Conservation (phyloP, 1,140 invertebrate genomes). For the Diplogasteroides magnus region DNA sequence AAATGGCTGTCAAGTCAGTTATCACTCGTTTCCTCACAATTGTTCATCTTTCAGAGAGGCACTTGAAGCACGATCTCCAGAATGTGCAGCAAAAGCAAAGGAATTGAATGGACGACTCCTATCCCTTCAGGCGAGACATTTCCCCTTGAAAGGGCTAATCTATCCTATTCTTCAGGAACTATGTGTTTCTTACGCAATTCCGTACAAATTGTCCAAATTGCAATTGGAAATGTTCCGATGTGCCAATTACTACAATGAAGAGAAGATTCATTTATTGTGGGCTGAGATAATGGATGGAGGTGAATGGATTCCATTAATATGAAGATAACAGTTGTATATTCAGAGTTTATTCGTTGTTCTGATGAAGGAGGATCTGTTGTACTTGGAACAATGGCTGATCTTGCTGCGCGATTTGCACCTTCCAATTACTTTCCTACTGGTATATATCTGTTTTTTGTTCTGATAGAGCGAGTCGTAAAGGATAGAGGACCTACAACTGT, state of each 20-base stretch:
- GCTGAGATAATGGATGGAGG: constrained; percentile 62
- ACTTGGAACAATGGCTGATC: not conserved
- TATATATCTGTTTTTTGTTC: too few relatives aligned
- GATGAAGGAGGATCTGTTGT: not conserved
- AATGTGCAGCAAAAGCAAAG: not conserved
- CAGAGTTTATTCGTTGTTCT: not conserved
- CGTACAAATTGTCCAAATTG: constrained; percentile 55
- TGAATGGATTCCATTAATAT: constrained; percentile 30
- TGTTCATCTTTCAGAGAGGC: not conserved
- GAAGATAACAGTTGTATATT: not conserved
- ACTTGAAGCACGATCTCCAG: not conserved
- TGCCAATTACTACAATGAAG: constrained; percentile 60
- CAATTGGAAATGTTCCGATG: constrained; percentile 62
- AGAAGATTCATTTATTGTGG: constrained; percentile 62
- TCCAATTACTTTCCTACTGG: not conserved
- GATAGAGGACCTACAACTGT: too few relatives aligned
- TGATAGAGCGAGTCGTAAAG: too few relatives aligned
- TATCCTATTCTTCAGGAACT: not conserved
- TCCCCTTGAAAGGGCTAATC: too few relatives aligned
- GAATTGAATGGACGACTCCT: not conserved
- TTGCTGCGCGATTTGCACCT: not conserved
- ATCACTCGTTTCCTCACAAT: constrained; percentile 1
- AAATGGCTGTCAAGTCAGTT: constrained; percentile 39
- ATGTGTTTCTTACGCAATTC: not conserved
- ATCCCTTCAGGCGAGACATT: not conserved